Evolutionary conservation across 2,797 vertebrate genomes (phyloP).

Genomic region (Sebastes taczanowskii): DNA sequence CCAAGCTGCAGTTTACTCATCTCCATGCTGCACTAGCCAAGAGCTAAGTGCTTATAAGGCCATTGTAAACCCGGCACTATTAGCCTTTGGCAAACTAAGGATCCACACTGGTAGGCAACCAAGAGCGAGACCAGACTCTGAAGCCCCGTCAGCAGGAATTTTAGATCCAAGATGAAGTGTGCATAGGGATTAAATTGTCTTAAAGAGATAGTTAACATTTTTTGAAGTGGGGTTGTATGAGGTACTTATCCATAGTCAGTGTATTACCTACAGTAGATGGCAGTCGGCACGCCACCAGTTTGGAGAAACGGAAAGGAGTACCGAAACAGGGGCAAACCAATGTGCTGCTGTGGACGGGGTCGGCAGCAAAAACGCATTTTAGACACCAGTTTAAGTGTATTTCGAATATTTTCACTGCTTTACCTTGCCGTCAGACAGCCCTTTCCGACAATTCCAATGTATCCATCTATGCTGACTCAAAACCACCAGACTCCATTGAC

Average conservation of each 20-base stretch:
- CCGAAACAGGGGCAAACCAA: no score
- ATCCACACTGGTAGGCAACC: constrained; percentile 6
- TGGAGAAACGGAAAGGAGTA: no score
- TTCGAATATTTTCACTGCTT: not conserved
- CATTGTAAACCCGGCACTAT: not conserved
- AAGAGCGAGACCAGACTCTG: constrained; percentile 5
- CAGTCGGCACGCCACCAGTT: no score
- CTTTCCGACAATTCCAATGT: no score
- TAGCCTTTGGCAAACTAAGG: constrained; percentile 7
- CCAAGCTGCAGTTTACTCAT: not conserved
- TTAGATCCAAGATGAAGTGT: constrained; percentile 6
- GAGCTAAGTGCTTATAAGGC: not conserved
- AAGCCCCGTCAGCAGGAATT: constrained; percentile 28
- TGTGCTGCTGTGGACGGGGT: no score
- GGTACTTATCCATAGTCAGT: not conserved
- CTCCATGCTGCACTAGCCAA: not conserved
- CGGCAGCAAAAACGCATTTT: not conserved
- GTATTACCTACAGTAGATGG: not conserved
- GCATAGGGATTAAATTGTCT: constrained; percentile 20
- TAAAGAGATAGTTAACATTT: not conserved
- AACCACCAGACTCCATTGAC: no score
- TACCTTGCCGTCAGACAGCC: not conserved
- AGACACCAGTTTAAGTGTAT: not conserved
- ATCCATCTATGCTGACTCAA: no score
- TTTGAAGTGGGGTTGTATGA: not conserved